Evolutionary conservation across 2,888 invertebrate species (phyloP).

Genomic region (Trichogramma evanescens): DNA sequence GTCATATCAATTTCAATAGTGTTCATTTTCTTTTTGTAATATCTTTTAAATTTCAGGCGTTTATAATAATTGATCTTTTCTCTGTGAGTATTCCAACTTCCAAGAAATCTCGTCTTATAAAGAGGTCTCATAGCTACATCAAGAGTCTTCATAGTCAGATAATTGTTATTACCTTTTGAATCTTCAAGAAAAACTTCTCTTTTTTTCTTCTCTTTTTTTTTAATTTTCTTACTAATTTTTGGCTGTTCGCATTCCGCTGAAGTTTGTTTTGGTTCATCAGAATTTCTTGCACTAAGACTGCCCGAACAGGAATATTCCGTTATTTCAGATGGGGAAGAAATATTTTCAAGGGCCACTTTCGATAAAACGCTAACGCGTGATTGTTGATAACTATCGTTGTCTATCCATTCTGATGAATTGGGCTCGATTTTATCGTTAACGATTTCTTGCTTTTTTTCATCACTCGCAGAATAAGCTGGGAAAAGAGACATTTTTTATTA

Average conservation of each 20-base stretch:
- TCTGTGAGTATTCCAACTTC: slow-evolving; percentile 4
- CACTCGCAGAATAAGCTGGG: slow-evolving; percentile 17
- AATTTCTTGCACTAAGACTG: neutral
- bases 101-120: slow-evolving; percentile 37
- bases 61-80: slow-evolving; percentile 26
- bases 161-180: slow-evolving; percentile 52
- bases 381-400: slow-evolving; percentile 19
- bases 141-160: slow-evolving; percentile 56
- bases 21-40: slow-evolving; percentile 32
- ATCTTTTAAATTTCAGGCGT: slow-evolving; percentile 33
- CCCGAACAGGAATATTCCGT: too few species aligned
- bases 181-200: slow-evolving; percentile 56
- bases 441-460: neutral
- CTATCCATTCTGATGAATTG: slow-evolving; percentile 12
- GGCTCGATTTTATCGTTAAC: neutral
- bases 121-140: slow-evolving; percentile 59
- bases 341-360: neutral
- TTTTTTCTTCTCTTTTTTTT: slow-evolving; percentile 24
- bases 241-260: neutral
- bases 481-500: slow-evolving; percentile 19
- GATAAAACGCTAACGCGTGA: neutral
- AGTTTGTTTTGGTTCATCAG: neutral
- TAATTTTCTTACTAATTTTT: neutral
- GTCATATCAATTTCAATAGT: slow-evolving; percentile 39
- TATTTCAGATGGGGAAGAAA: too few species aligned